Conservation (phyloP, 2,113 vertebrate species). For the Rhodinocichla rosea region DNA sequence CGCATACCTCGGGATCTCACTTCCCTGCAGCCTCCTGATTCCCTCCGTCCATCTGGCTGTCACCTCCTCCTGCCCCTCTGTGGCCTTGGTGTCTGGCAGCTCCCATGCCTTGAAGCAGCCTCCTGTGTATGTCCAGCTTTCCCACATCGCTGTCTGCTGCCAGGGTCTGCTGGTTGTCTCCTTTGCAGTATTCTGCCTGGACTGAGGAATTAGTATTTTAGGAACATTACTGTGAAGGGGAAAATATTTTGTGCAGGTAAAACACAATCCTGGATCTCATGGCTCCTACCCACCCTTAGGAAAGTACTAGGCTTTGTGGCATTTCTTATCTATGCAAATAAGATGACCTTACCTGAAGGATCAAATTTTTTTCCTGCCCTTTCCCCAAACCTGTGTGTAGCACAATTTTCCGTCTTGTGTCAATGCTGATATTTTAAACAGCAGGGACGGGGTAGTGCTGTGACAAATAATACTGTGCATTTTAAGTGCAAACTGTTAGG, state of each 20-base stretch:
- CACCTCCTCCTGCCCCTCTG: not conserved
- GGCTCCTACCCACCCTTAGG: not conserved
- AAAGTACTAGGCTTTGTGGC: not conserved
- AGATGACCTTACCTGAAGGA: not conserved
- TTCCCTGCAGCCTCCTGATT: not conserved
- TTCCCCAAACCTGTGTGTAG: not conserved
- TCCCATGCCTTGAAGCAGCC: not conserved
- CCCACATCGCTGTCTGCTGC: not conserved
- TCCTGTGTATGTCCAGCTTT: not conserved
- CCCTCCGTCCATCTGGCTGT: rapidly evolving
- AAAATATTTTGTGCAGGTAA: not conserved
- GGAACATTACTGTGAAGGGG: not conserved
- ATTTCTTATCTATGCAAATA: not conserved
- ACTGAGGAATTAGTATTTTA: not conserved
- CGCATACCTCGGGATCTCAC: rapidly evolving
- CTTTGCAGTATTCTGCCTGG: not conserved
- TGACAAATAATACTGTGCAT: not conserved
- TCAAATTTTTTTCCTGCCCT: not conserved
- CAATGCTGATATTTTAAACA: not conserved
- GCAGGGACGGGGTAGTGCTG: not conserved
- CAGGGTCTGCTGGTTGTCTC: not conserved
- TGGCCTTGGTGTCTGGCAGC: rapidly evolving
- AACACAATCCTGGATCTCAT: not conserved
- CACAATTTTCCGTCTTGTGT: not conserved
- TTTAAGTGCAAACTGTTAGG: not conserved